Base-by-base conservation (phyloP, 1,140 invertebrate genomes). In the Ooceraea biroi region DNA sequence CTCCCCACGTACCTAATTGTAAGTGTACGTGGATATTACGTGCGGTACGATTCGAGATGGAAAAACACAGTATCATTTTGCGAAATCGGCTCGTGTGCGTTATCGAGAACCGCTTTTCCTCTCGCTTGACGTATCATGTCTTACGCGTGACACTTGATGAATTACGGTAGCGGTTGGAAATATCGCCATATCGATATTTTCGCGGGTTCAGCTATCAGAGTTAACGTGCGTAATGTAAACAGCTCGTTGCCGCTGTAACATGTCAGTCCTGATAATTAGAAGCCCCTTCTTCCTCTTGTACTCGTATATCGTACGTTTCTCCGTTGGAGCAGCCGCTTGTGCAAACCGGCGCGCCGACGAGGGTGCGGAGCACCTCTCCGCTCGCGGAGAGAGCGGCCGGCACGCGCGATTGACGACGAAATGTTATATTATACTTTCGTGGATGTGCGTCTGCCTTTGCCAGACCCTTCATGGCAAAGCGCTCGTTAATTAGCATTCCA, bases 401-500 rank as follows among this genome's bases (percentile, higher is more conserved):
- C n/a, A n/a, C n/a, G n/a, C n/a, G n/a, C 25, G 22, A 46, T 80
- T 80, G 71, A 71, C 65, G 50, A 71, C 50, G 36, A 69, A 80
- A 80, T 36, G 2, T 2, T 36, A 36, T 7, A 36, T 3, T 36
- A 36, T 80, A 80, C 65, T 80, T 80, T 80, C 27, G 25, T 11
- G 36, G 41, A 57, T 57, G 36, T 36, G 36, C 22, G 17, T 80
- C 50, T 69, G 11, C 48, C 61, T 69, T 44, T 68, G 65, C 48
- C 36, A 30, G 65, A 57, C 57, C 50, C 19, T 57, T 50, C 19
- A 22, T 11, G 25, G 36, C 50, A 71, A 71, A 71, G 50, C 22
- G 65, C 22, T 57, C 65, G 76, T 80, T 80, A 80, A 80, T 80
- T 80, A 71, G 12, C 50, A 17, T 30, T 22, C 48, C 63, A 17